These are phyloP conservation scores for Trichonephila clavata DNA, from an alignment of 1,140 invertebrate genomes.

Conservation along the genomic window DNA sequence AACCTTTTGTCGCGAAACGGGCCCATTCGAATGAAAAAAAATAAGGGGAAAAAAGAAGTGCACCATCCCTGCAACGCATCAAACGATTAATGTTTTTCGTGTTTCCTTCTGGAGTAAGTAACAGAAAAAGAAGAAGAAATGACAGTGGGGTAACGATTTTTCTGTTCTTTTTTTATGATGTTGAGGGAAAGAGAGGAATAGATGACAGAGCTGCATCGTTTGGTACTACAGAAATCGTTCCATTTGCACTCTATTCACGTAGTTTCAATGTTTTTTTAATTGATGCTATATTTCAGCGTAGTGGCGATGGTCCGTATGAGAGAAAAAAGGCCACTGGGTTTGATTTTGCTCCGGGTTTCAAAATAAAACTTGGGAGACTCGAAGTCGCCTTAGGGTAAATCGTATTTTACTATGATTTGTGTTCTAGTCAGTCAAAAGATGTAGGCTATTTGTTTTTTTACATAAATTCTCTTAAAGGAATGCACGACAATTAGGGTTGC, in stretches of 20 bases:
- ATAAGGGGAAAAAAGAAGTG: background rate
- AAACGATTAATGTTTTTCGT: constrained; percentile 40
- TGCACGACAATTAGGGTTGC: no score
- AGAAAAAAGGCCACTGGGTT: background rate
- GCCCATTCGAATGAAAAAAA: background rate
- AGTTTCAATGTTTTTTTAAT: background rate
- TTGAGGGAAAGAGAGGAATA: background rate
- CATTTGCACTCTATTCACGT: constrained; percentile 15
- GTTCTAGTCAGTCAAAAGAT: no score
- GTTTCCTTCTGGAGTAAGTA: background rate
- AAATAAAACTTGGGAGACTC: no score
- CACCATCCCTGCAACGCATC: constrained; percentile 33
- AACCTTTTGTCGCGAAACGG: constrained; percentile 22
- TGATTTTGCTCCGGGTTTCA: no score
- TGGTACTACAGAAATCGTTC: background rate
- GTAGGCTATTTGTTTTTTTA: no score
- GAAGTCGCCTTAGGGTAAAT: no score
- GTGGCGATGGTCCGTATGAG: background rate
- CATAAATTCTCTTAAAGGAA: no score
- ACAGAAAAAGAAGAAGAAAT: background rate
- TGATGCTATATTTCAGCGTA: constrained; percentile 7
- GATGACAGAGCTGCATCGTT: constrained; percentile 9
- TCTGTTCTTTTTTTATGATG: background rate
- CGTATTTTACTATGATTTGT: no score
- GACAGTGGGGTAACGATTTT: background rate